phyloP scores from a whole-genome alignment of 1,140 invertebrate genomes.

The Camponotus pennsylvanicus region DNA sequence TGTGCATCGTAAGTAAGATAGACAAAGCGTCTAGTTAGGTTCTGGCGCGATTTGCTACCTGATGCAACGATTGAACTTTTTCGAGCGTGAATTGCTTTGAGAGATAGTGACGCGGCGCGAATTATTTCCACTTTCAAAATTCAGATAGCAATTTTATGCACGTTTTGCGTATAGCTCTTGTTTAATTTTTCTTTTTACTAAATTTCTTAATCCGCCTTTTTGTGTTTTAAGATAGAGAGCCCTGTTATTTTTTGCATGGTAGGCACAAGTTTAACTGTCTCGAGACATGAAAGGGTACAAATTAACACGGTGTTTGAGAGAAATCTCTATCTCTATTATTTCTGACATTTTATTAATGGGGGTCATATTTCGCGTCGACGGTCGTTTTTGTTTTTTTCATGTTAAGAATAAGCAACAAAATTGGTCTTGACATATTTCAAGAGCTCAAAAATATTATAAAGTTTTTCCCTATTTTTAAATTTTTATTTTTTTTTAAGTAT shows the following conservation, averaged over 20 bases:
- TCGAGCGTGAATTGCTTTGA: constrained; percentile 26
- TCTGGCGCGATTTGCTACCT: background rate
- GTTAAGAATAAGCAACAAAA: background rate
- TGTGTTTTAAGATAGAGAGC: background rate
- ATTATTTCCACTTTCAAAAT: constrained; percentile 7
- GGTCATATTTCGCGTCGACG: background rate
- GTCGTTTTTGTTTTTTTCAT: constrained; percentile 12
- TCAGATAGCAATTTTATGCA: background rate
- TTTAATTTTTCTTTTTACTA: background rate
- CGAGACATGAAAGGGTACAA: constrained; percentile 9
- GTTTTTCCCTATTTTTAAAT: background rate
- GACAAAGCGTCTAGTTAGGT: constrained; percentile 5
- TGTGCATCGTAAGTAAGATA: constrained; percentile 33
- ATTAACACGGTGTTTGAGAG: constrained; percentile 30
- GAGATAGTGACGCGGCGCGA: background rate
- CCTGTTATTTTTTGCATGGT: background rate
- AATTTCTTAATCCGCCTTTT: background rate
- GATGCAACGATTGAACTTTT: constrained; percentile 25
- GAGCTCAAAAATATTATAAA: constrained; percentile 2
- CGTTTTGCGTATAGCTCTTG: background rate
- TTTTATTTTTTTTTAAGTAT: background rate
- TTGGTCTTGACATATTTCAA: constrained; percentile 37
- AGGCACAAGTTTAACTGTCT: background rate
- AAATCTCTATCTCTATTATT: constrained; percentile 46
- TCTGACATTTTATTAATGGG: constrained; percentile 50